Evolutionary conservation across 2,113 vertebrate genomes (phyloP).

Genomic region (Elgaria multicarinata): DNA sequence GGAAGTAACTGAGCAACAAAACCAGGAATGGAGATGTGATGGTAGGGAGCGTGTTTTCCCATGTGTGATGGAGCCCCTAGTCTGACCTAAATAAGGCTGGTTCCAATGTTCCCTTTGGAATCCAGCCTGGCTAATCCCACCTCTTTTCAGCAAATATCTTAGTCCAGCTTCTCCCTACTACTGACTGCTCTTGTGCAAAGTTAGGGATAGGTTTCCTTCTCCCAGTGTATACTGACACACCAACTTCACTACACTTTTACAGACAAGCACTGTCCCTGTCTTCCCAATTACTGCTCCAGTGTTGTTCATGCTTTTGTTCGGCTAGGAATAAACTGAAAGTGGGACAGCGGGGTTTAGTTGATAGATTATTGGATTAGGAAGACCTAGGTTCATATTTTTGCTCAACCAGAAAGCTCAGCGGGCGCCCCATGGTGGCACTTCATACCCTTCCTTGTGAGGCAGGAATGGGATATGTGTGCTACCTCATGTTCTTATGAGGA

Average conservation of each 20-base stretch:
- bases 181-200: too few relatives aligned
- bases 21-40: too few relatives aligned
- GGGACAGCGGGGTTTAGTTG: not conserved
- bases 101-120: not conserved
- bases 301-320: not conserved
- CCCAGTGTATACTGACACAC: not conserved
- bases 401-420: too few relatives aligned
- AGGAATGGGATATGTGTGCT: not conserved
- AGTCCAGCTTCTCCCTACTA: too few relatives aligned
- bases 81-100: not conserved
- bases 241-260: not conserved
- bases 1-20: too few relatives aligned
- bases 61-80: too few relatives aligned
- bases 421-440: not conserved
- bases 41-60: too few relatives aligned
- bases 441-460: not conserved
- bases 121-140: too few relatives aligned
- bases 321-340: not conserved
- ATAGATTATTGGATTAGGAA: not conserved
- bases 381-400: too few relatives aligned
- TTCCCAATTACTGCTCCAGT: not conserved
- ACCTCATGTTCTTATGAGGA: not conserved
- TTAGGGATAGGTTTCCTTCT: not conserved
- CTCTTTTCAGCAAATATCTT: too few relatives aligned
- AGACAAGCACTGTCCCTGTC: not conserved